Percentiles rank a stretch among this genome's conserved stretches.
phyloP scores from a whole-genome alignment of 2,113 vertebrate species.

The Heterotilapia buettikoferi region DNA sequence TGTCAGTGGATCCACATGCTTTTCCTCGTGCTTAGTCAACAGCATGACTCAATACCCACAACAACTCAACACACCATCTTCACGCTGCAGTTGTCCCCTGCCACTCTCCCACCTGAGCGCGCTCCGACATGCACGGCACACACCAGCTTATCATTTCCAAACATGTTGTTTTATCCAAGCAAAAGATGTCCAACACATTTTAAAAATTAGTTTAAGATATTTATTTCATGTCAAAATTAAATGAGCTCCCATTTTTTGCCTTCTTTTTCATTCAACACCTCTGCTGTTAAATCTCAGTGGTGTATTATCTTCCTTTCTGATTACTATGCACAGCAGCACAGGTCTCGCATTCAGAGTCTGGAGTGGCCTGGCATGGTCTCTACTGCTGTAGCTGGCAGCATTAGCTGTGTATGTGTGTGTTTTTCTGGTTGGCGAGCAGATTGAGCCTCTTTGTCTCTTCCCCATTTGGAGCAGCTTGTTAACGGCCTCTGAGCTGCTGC shows the following conservation, averaged over 20 bases:
- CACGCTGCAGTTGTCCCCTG: background rate
- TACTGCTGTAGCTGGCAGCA: conserved; percentile 11
- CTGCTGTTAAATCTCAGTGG: background rate
- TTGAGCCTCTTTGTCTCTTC: conserved; percentile 16
- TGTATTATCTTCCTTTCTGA: conserved; percentile 3
- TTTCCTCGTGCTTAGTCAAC: background rate
- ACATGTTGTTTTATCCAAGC: background rate
- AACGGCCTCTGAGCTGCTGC: background rate
- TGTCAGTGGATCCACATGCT: background rate
- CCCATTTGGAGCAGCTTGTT: conserved; percentile 20
- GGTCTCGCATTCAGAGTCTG: conserved; percentile 36
- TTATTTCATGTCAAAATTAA: background rate
- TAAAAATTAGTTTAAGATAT: background rate
- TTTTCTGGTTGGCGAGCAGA: background rate
- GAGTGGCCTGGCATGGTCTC: conserved; percentile 21
- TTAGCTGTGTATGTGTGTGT: background rate
- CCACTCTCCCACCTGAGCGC: background rate
- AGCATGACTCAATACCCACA: background rate
- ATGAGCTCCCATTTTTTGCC: accelerated
- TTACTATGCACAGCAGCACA: conserved; percentile 47
- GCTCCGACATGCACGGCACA: background rate
- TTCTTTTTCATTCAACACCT: background rate
- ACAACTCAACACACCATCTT: background rate
- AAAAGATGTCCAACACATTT: background rate
- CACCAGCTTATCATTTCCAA: background rate